phyloP scores from a whole-genome alignment of 2,797 vertebrate species.

The Bothrops alternatus region DNA sequence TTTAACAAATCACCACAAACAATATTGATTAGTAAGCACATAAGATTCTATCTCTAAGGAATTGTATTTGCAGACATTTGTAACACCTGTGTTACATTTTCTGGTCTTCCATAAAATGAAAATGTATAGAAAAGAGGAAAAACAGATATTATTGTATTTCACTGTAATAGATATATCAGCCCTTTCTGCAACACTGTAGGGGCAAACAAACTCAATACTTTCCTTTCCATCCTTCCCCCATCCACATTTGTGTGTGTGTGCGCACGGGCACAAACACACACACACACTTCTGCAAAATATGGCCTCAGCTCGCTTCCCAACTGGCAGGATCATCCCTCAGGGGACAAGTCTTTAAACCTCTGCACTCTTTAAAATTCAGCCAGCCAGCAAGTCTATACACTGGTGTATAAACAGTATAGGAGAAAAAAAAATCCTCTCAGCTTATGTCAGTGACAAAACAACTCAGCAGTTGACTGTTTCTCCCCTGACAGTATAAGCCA shows the following conservation, averaged over 20 bases:
- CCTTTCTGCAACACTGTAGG: slow-evolving; percentile 41
- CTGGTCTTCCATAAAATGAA: slow-evolving; percentile 41
- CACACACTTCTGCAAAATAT: slow-evolving; percentile 65
- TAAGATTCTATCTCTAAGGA: slow-evolving; percentile 15
- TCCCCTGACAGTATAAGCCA: slow-evolving; percentile 78
- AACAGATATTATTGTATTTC: slow-evolving; percentile 47
- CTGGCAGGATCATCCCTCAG: slow-evolving; percentile 86
- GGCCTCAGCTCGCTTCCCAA: slow-evolving; percentile 83
- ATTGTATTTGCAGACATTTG: neutral
- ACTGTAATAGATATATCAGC: slow-evolving; percentile 42
- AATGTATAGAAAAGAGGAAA: slow-evolving; percentile 34
- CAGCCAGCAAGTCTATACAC: slow-evolving; percentile 88
- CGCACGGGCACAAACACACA: neutral
- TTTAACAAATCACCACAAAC: slow-evolving; percentile 3
- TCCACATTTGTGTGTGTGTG: slow-evolving; percentile 16
- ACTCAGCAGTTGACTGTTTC: slow-evolving; percentile 76
- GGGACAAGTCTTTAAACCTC: slow-evolving; percentile 93
- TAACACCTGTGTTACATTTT: slow-evolving; percentile 41
- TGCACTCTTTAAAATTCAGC: slow-evolving; percentile 95
- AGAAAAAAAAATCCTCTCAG: slow-evolving; percentile 67
- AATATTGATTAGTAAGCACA: slow-evolving; percentile 44
- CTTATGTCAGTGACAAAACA: slow-evolving; percentile 80
- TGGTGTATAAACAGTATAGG: slow-evolving; percentile 81
- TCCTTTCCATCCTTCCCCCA: slow-evolving; percentile 15
- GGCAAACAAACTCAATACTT: slow-evolving; percentile 43